These are phyloP conservation scores for Stichodactyla mertensii DNA, from an alignment of 64 coral and sea anemone genomes.

Conservation along the genomic window DNA sequence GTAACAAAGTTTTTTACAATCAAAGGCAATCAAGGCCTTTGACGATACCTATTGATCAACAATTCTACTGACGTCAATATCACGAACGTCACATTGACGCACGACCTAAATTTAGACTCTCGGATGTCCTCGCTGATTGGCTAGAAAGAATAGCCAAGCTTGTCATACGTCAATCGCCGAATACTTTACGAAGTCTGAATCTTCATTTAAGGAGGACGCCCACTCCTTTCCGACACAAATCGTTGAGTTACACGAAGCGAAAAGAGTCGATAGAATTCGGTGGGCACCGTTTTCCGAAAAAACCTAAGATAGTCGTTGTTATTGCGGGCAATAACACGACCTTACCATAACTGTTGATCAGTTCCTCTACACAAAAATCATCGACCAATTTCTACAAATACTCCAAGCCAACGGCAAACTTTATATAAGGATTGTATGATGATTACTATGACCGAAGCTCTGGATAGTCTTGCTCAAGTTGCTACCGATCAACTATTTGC, in stretches of 20 bases:
- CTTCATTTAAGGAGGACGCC: constrained; percentile 90
- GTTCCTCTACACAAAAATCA: constrained; percentile 62
- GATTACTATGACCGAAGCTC: constrained; percentile 90
- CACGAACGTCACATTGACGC: constrained; percentile 86
- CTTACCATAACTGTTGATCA: constrained; percentile 93
- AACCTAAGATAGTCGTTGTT: constrained; percentile 77
- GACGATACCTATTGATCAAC: constrained; percentile 90
- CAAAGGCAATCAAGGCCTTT: constrained; percentile 31
- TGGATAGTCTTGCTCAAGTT: constrained; percentile 97
- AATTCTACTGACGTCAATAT: constrained; percentile 77
- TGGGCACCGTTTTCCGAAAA: constrained; percentile 56
- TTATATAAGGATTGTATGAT: constrained; percentile 60
- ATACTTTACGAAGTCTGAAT: constrained; percentile 46
- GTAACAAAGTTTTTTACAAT: constrained; percentile 31
- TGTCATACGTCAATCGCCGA: constrained; percentile 23
- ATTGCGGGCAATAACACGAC: constrained; percentile 98
- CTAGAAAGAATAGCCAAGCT: constrained; percentile 12
- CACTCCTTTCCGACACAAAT: constrained; percentile 82
- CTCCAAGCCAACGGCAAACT: constrained; percentile 24
- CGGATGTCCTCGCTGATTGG: constrained; percentile 50
- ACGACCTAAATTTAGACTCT: constrained; percentile 68
- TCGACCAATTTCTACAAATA: constrained; percentile 25
- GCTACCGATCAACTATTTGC: constrained; percentile 97
- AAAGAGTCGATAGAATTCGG: constrained; percentile 63
- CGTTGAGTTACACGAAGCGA: constrained; percentile 94